Conservation (phyloP, 92 coral and sea anemone species). For the Blastomussa wellsi region DNA sequence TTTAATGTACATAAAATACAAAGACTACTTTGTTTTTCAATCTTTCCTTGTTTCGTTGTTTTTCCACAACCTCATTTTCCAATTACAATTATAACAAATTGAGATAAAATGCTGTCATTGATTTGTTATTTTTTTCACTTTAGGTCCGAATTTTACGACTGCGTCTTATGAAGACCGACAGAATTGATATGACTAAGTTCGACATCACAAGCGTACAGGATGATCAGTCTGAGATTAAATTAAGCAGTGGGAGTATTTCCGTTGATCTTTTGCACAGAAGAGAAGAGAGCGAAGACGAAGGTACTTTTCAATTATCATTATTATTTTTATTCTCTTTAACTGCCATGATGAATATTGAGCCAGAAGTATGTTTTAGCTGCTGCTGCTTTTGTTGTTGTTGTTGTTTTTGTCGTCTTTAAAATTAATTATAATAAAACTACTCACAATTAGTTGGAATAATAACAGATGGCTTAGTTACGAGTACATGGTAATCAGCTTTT, state of each 20-base stretch:
- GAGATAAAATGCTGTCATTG: neutral
- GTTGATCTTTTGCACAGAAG: neutral
- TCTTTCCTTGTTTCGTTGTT: neutral
- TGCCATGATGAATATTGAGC: neutral
- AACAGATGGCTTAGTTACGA: neutral
- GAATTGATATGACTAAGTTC: conserved; percentile 30
- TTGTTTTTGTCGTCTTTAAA: neutral
- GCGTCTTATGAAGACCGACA: conserved; percentile 42
- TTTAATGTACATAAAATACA: neutral
- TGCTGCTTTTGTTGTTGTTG: neutral
- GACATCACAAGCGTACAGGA: conserved; percentile 58
- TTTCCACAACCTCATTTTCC: too few relatives aligned
- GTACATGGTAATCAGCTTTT: neutral
- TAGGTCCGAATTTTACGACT: conserved; percentile 49
- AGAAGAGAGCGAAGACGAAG: neutral
- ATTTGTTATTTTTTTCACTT: neutral
- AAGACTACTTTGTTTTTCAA: neutral
- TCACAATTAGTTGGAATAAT: neutral
- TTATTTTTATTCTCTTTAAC: neutral
- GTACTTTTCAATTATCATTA: neutral
- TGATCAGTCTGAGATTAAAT: conserved; percentile 51
- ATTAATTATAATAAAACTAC: too few relatives aligned
- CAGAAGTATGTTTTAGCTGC: too few relatives aligned
- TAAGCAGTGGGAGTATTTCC: conserved; percentile 49
- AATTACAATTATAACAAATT: neutral